Evolutionary conservation across 2,888 invertebrate genomes (phyloP), one percentile per base, ranked within the genome.

Genomic region (Aleiodes testaceus): DNA sequence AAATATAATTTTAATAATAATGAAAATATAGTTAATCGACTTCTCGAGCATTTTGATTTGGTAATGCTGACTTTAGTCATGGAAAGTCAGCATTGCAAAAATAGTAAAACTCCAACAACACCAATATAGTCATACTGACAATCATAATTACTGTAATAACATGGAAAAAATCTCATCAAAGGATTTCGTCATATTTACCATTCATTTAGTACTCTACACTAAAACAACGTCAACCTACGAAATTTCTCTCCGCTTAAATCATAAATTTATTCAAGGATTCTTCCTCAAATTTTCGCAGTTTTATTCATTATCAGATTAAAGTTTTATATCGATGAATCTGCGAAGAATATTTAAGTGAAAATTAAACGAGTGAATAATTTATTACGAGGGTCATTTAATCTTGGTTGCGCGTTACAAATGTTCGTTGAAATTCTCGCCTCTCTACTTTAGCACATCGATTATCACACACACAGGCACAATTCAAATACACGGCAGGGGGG

Each of bases 301-400:
- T 84, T 81, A 80, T 80, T 82, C 2, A 44, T 16, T 64, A 47
- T 22, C 1, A 5, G 26, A 26, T 26, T 26, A 53, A 53, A 59
- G 16, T 36, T 9, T 12, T 9, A 36, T 36, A 36, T 9, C 36
- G 36, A 36, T 36, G 36, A 36, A 36, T 36, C 36, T 36, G 55
- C 12, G 30, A 12, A 36, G 36, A 36, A 30, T 59, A 59, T 59
- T 36, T 36, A 4, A 36, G 36, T 16, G n/a, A 78, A 77, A 79
- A 63, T 53, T 45, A 30, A 16, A 45, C 26, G 44, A 47, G 52
- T 52, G 18, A 47, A 66, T 65, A 52, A 47, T 64, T 42, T 22
- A 69, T 50, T 64, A 52, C 20, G 18, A 20, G 44, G 30, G 26
- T 68, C 26, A 69, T 69, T 69, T 69, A 64, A 69, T 69, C 53